Conservation (phyloP, 2,113 vertebrate species). For the Alouatta palliata region DNA sequence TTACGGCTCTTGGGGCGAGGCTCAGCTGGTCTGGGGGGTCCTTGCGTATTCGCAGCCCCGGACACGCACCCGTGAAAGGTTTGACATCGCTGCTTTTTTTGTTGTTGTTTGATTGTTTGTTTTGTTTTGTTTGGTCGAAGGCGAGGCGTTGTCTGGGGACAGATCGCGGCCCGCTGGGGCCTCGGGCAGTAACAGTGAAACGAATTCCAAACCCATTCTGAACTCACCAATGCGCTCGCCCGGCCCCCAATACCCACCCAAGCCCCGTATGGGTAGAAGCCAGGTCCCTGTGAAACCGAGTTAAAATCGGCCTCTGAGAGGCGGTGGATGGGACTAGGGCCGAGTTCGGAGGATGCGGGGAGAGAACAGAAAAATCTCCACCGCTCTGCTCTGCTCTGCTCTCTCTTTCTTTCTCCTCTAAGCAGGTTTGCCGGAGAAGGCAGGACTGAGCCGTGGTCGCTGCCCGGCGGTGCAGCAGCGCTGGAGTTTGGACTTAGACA, state of each 20-base stretch:
- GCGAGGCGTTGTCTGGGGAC: not conserved
- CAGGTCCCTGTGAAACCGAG: not conserved
- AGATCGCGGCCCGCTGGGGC: not conserved
- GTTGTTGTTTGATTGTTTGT: not conserved
- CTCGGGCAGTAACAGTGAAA: not conserved
- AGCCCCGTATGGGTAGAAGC: not conserved
- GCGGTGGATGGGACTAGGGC: not conserved
- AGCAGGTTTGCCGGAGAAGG: constrained; percentile 36
- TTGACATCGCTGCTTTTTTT: fast-evolving
- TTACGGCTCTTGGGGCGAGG: not conserved
- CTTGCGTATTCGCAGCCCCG: not conserved
- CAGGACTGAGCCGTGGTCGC: not conserved
- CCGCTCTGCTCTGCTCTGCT: not conserved
- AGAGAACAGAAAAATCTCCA: not conserved
- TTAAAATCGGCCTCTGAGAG: not conserved
- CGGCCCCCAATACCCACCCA: not conserved
- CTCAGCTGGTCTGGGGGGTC: not conserved
- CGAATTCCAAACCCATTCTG: constrained; percentile 3
- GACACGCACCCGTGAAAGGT: not conserved
- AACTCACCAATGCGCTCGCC: not conserved
- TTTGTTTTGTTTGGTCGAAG: not conserved
- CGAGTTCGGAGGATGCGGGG: constrained; percentile 42
- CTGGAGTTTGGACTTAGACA: not conserved
- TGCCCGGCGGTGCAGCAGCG: fast-evolving
- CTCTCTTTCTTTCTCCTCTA: not conserved